Evolutionary conservation across 2,113 vertebrate genomes (phyloP).

Genomic region (Labeo rohita): DNA sequence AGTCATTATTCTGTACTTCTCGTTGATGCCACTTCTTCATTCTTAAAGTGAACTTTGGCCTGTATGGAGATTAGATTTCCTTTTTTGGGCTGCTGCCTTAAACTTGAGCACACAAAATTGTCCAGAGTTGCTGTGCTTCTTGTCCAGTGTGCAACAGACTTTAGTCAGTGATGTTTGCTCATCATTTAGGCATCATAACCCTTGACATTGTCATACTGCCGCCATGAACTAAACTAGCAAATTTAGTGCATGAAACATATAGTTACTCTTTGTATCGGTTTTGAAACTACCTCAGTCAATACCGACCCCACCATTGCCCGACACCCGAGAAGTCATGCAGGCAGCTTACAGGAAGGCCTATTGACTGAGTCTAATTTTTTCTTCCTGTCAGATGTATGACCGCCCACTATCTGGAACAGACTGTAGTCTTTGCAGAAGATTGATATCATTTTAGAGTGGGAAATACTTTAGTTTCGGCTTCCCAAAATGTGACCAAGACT

Average conservation of each 20-base stretch:
- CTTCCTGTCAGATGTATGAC: slow-evolving; percentile 74
- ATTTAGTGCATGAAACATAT: background rate
- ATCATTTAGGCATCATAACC: background rate
- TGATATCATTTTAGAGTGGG: slow-evolving; percentile 64
- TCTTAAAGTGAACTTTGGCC: background rate
- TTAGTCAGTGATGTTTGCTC: background rate
- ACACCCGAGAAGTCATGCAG: slow-evolving; percentile 70
- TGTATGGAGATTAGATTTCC: background rate
- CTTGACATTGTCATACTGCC: background rate
- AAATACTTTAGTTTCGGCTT: slow-evolving; percentile 22
- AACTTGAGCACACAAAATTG: background rate
- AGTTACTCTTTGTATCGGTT: slow-evolving; percentile 27
- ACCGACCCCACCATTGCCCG: slow-evolving; percentile 61
- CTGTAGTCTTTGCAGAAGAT: slow-evolving; percentile 57
- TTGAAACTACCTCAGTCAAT: slow-evolving; percentile 64
- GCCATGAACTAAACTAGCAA: background rate
- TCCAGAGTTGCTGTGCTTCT: background rate
- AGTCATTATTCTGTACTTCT: background rate
- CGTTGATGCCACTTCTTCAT: background rate
- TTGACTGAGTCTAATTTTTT: slow-evolving; percentile 69
- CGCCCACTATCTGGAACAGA: slow-evolving; percentile 67
- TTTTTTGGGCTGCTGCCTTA: background rate
- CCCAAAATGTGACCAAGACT: slow-evolving; percentile 36
- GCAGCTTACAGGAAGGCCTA: slow-evolving; percentile 78
- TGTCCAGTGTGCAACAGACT: background rate